Evolutionary conservation across 2,113 vertebrate species (phyloP), one percentile per base, ranked within the genome.

Genomic region (Psittacula cyanocephala): DNA sequence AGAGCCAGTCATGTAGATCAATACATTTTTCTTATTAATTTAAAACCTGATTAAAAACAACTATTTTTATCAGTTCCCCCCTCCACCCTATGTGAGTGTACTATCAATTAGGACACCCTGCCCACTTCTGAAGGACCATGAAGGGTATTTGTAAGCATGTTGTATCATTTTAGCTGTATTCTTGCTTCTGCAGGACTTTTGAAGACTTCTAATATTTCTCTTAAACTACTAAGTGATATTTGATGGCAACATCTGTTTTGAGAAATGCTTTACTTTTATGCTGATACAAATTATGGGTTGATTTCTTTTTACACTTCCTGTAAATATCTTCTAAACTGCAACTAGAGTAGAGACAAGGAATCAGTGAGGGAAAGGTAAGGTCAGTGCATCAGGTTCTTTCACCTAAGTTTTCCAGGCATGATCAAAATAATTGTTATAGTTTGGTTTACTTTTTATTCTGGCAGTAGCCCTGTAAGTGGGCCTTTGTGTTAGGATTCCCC

Each of bases 361-460:
- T 13, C 24, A 39, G 47, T 16, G 49, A 78, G 37, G 59, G 37
- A 89, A 82, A 92, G 82, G 68, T 88, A 71, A 88, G 82, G 59
- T 65, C 69, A 77, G 50, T 53, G 71, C 52, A 11, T 88, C 75
- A 70, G 78, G 62, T 53, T 44, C 62, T 72, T 93, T 76, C 78
- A 79, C 0, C 0, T 68, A 91, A 81, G 86, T 69, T 96, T 94
- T 94, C 86, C 87, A 91, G 70, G 70, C 60, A 81, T 57, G 20
- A 60, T 74, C 70, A 84, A 76, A 96, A 74, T 64, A 70, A 49
- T 39, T 57, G 64, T 52, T 93, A n/a, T 20, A 29, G 31, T n/a
- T 94, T 65, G 57, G 60, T 94, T 93, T 92, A 41, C 60, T 72
- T 93, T 89, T 82, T 81, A 81, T 93, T 95, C 93, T 86, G 76